Evolutionary conservation across 2,113 vertebrate species (phyloP), one percentile per base, ranked within the genome.

Genomic region (Pelvicachromis taeniatus): DNA sequence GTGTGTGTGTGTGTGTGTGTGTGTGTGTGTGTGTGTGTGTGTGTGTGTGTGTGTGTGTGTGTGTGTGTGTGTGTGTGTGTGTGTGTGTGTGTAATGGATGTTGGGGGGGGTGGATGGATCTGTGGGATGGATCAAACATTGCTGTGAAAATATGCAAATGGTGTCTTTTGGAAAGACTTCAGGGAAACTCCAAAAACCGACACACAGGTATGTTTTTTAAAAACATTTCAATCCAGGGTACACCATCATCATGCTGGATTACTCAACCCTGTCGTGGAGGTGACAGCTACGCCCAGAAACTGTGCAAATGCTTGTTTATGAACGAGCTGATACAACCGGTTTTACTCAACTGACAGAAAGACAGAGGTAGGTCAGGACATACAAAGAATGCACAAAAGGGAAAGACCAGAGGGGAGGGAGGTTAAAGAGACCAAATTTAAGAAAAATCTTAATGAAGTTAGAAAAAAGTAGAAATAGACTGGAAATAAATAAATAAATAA

Each of bases 251-350:
- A 21, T 54, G 61, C 61, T 40, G 61, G 38, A 65, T 54, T 77
- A 19, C 7, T 68, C 12, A 68, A 42, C 35, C 42, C 35, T 9
- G n/a, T 31, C 29, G 13, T 7, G 0, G 45, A 83, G 58, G 1
- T 0, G 1, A 0, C 3, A 2, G 54, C 48, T 89, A 84, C 84
- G 16, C 93, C 93, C 88, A 82, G 90, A 91, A 93, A 93, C 88
- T 4, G 0, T 83, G 17, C 7, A 2, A 11, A 3, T n/a, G 2
- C 82, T 53, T 83, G 78, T 78, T 81, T 68, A n/a, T n/a, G 16
- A 11, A 88, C 29, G 40, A 83, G 21, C 26, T 17, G 0, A 73
- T 29, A 42, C 8, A 82, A 91, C 89, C 77, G 3, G 91, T 88
- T 92, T 45, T 45, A 35, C 77, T 4, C 33, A 1, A 2, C 8